Evolutionary conservation across 2,113 vertebrate species (phyloP).

Genomic region (Nerophis lumbriciformis): DNA sequence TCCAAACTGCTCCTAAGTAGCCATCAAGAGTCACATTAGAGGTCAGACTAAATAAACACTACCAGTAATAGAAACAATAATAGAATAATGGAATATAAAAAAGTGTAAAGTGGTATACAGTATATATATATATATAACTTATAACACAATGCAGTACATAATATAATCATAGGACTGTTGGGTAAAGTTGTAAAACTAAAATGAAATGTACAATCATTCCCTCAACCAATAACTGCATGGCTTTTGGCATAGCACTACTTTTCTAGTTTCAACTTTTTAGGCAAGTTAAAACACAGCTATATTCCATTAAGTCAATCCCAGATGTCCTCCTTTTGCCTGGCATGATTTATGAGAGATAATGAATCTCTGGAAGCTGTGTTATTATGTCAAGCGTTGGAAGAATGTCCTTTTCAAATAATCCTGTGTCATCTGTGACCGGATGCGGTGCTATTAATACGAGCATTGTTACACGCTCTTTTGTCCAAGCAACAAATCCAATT

Average conservation of each 20-base stretch:
- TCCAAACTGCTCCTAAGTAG: slow-evolving; percentile 2
- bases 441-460: slow-evolving; percentile 36
- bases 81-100: not conserved
- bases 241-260: not conserved
- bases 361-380: not conserved
- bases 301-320: slow-evolving; percentile 10
- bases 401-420: slow-evolving; percentile 1
- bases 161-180: not conserved
- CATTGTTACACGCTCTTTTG: slow-evolving; percentile 32
- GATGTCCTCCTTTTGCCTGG: not conserved
- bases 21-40: not conserved
- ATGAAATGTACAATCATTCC: not conserved
- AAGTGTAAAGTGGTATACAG: not conserved
- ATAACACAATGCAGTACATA: not conserved
- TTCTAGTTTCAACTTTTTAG: not conserved
- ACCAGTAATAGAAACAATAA: not conserved
- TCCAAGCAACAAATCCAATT: slow-evolving; percentile 48
- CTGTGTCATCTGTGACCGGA: not conserved
- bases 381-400: not conserved
- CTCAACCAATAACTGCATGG: slow-evolving; percentile 14
- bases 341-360: slow-evolving; percentile 24
- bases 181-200: not conserved
- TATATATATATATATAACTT: too few relatives aligned
- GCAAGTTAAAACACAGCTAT: not conserved
- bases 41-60: slow-evolving; percentile 1